Evolutionary conservation across 2,888 invertebrate genomes (phyloP).

Genomic region (Dromius quadrimaculatus): DNA sequence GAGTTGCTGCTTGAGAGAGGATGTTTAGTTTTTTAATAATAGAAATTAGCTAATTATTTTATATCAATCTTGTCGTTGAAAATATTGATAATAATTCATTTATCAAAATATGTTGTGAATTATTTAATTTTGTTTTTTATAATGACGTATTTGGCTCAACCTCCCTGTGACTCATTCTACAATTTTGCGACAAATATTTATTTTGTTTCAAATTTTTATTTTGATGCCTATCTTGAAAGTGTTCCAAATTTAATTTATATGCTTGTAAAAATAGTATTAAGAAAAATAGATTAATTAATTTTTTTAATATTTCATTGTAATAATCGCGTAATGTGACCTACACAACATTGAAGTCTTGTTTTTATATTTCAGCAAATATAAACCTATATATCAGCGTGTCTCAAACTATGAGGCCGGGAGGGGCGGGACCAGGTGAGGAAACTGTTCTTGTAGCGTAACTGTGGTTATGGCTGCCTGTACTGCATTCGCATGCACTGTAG

Average conservation of each 20-base stretch:
- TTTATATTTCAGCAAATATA: constrained; percentile 72
- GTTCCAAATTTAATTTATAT: constrained; percentile 15
- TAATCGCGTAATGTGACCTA: constrained; percentile 1
- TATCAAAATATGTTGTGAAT: too few relatives aligned
- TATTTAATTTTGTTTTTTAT: constrained; percentile 4
- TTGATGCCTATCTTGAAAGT: constrained; percentile 12
- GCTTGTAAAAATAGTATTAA: too few relatives aligned
- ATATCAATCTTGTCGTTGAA: too few relatives aligned
- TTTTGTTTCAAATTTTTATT: not conserved
- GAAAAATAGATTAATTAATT: too few relatives aligned
- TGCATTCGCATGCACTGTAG: constrained; percentile 52
- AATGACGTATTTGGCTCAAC: constrained; percentile 10
- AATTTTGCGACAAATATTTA: not conserved
- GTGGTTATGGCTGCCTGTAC: constrained; percentile 49
- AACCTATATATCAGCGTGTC: constrained; percentile 72
- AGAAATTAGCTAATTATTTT: too few relatives aligned
- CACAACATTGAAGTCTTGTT: constrained; percentile 59
- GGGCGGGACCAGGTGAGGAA: constrained; percentile 70
- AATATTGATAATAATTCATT: constrained; percentile 11
- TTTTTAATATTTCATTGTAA: too few relatives aligned
- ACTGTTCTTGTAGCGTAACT: constrained; percentile 47
- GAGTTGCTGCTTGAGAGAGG: too few relatives aligned
- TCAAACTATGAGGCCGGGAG: constrained; percentile 72
- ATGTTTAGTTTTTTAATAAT: too few relatives aligned
- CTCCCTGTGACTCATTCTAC: constrained; percentile 6